Evolutionary conservation across 2,113 vertebrate genomes (phyloP), one percentile per base, ranked within the genome.

Genomic region (Hippocampus barbouri): DNA sequence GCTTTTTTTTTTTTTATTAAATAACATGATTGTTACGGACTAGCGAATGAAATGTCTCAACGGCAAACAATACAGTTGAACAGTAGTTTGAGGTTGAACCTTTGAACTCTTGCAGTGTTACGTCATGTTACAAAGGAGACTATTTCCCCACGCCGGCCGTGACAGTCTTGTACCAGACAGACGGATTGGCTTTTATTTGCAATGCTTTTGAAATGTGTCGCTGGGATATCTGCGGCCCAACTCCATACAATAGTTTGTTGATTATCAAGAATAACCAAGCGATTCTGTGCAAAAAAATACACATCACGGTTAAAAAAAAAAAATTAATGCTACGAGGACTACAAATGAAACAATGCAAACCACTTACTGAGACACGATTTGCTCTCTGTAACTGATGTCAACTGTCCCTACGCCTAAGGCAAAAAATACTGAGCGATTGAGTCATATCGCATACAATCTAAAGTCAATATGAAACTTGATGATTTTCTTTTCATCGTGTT

Each of bases 161-260:
- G 12, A 21, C 14, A 8, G 7, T 53, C 38, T 73, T 68, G 16
- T 5, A 38, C 18, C 41, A 51, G 59, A 15, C 70, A 71, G 20
- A 68, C 23, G 53, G n/a, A 12, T 38, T 40, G 57, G 40, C 18
- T 30, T 76, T 68, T 78, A 64, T 81, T 84, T 71, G 61, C 34
- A 20, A 53, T 67, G 4, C 61, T 78, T 78, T 80, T 68, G 72
- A 73, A 80, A 83, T 72, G n/a, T 78, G 40, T 79, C 51, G 68
- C 27, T 8, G 12, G 15, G 56, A 56, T 79, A 77, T 47, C 21
- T 66, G 69, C 27, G 20, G 64, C 34, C 41, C 51, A 18, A 2
- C 2, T 18, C 45, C 43, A 38, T 4, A 76, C 78, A 80, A 73
- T 69, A 43, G 25, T 54, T 0, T 23, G 57, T 21, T 71, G 70